These are phyloP conservation scores for Lamprologus lemairii DNA, from an alignment of 2,113 vertebrate species.

Conservation along the genomic window DNA sequence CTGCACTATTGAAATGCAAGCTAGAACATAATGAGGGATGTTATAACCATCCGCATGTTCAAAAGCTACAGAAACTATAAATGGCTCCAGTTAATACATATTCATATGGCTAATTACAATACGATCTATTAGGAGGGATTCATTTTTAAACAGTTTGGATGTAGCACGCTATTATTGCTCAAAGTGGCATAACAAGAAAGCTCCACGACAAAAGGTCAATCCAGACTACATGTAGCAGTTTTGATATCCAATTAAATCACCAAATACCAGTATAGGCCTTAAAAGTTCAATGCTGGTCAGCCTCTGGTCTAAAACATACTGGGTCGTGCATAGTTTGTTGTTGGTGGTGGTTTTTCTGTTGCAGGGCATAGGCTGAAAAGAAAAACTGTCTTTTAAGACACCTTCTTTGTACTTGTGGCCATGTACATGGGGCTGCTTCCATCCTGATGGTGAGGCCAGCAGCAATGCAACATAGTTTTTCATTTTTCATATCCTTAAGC, in stretches of 20 bases:
- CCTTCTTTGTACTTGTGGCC: background rate
- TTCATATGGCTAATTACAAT: conserved; percentile 23
- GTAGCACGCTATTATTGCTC: background rate
- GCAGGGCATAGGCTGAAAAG: background rate
- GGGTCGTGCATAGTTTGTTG: background rate
- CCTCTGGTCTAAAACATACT: background rate
- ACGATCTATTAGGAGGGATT: background rate
- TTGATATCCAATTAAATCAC: background rate
- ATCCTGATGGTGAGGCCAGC: background rate
- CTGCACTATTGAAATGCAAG: conserved; percentile 45
- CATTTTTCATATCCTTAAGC: conserved; percentile 25
- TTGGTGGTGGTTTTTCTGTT: background rate
- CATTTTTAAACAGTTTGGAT: background rate
- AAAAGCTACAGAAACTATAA: conserved; percentile 25
- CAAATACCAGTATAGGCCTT: background rate
- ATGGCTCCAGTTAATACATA: conserved; percentile 36
- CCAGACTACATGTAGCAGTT: background rate
- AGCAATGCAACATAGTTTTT: background rate
- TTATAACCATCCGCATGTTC: conserved; percentile 35
- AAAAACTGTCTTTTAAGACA: background rate
- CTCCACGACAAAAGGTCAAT: background rate
- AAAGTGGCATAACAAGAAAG: background rate
- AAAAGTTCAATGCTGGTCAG: background rate
- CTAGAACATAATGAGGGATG: conserved; percentile 43
- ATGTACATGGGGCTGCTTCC: background rate